Conservation (phyloP, 2,113 vertebrate species). For the Opisthocomus hoazin region DNA sequence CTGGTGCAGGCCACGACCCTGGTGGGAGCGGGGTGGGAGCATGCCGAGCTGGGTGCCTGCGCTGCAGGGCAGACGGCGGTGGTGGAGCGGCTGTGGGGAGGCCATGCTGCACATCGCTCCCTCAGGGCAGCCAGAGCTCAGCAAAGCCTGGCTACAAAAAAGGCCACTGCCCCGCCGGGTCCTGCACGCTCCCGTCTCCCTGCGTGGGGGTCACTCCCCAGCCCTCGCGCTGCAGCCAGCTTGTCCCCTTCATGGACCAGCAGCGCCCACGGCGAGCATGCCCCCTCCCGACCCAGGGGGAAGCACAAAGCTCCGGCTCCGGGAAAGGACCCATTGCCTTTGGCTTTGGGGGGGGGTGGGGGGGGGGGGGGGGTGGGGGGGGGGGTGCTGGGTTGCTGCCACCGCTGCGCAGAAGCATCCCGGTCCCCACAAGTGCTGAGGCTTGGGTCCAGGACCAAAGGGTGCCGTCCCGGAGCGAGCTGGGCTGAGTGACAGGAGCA, state of each 20-base stretch:
- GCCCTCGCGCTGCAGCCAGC: too few relatives aligned
- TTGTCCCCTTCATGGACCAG: neutral
- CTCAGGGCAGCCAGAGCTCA: neutral
- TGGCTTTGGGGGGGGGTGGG: neutral
- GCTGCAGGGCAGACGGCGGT: neutral
- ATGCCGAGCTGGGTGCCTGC: accelerated
- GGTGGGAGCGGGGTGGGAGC: neutral
- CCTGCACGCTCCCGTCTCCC: neutral
- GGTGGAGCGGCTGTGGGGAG: neutral
- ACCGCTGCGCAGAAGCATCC: neutral
- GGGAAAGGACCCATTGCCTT: neutral
- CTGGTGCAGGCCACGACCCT: neutral
- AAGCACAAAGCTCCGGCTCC: neutral
- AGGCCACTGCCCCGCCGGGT: neutral
- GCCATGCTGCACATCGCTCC: accelerated
- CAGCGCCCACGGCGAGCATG: neutral
- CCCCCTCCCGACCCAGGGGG: neutral
- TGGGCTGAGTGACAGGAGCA: neutral
- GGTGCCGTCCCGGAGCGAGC: accelerated
- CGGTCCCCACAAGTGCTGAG: neutral
- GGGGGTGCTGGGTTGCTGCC: neutral
- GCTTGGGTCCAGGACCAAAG: neutral
- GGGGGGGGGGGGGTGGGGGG: accelerated
- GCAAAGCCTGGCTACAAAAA: neutral
- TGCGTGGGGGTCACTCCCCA: neutral